Base-by-base conservation (phyloP, 2,113 vertebrate genomes). In the Leptosomus discolor region DNA sequence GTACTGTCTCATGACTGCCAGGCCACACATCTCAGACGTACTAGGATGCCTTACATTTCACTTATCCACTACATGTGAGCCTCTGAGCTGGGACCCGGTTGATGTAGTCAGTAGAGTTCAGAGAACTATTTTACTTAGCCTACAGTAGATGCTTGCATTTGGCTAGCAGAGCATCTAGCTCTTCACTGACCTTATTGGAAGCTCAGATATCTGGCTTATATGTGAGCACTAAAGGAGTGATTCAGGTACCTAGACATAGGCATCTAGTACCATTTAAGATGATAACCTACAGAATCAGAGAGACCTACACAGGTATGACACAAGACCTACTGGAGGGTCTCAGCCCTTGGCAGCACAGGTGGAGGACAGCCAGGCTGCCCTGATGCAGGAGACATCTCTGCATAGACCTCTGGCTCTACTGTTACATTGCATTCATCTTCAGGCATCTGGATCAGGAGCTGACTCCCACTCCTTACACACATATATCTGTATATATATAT, bases 291-390 rank as follows among this genome's bases (percentile, higher is more conserved):
- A 83, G 57, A 73, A 76, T 20, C 46, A 58, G 30, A 53, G 45
- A 71, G 15, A 57, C 23, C 14, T 73, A 48, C 32, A n/a, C 5
- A 78, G 48, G 45, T 9, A 39, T 21, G 32, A 68, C 32, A 45
- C 12, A 36, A 69, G 12, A 76, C 21, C 24, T 73, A 3, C 58
- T 54, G 45, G n/a, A 87, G 39, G 5, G 22, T 69, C 7, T 77
- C 43, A 12, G 4, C 11, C 4, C 15, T 77, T 26, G 64, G 30
- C 20, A 70, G 54, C 0, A 0, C 63, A 68, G 37, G 10, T 26
- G 16, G 48, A 63, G n/a, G 29, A 34, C 37, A 54, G 48, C 48
- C 12, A 67, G 57, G n/a, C 32, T 68, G 32, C 32, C 11, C 18
- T 84, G 67, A 46, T 0, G 2, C 18, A 57, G 27, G 20, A 78